Conservation (phyloP, 2,888 invertebrate genomes). For the Eupithecia abbreviata region DNA sequence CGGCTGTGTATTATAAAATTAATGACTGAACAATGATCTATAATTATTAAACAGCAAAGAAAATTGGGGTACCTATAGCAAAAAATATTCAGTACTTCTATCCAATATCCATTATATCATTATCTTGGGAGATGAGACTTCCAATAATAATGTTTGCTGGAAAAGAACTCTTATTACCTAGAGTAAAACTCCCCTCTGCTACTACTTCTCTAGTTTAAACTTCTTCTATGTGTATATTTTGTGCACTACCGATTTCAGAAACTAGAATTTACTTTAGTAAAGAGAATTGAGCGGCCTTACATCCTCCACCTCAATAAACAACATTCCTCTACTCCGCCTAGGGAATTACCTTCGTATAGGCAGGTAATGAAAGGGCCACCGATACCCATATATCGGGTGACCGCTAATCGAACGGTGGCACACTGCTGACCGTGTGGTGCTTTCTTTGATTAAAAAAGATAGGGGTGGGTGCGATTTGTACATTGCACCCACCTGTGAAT, state of each 20-base stretch:
- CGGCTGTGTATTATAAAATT: too few species aligned
- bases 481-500: background rate
- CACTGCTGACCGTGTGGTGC: constrained; percentile 37
- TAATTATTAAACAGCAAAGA: too few species aligned
- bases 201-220: background rate
- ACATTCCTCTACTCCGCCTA: constrained; percentile 16
- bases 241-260: background rate
- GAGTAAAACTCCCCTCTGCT: background rate
- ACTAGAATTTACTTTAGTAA: background rate
- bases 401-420: constrained; percentile 55
- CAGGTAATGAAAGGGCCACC: constrained; percentile 35
- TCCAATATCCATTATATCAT: too few species aligned
- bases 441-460: constrained; percentile 45
- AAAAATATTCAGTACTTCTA: too few species aligned
- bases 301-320: constrained; percentile 11
- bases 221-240: background rate
- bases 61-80: too few species aligned
- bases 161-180: too few species aligned
- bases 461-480: constrained; percentile 9
- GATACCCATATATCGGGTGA: constrained; percentile 42
- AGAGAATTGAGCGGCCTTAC: background rate
- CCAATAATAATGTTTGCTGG: background rate
- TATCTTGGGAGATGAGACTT: too few species aligned
- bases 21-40: too few species aligned
- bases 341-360: constrained; percentile 16